Evolutionary conservation across 2,888 invertebrate species (phyloP).

Genomic region (Cyrtodaria siliqua): DNA sequence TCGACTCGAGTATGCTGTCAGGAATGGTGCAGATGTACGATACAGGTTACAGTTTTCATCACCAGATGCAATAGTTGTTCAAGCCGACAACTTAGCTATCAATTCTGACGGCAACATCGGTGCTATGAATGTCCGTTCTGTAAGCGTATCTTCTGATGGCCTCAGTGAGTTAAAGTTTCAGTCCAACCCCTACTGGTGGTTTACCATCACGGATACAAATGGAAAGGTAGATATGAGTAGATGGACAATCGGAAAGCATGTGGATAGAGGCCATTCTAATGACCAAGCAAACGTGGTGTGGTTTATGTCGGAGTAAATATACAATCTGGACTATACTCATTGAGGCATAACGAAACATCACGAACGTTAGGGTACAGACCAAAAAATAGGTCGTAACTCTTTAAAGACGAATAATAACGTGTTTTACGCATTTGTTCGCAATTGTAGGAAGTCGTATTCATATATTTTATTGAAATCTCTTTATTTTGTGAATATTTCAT

Average conservation of each 20-base stretch:
- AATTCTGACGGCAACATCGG: constrained; percentile 6
- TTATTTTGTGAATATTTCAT: too few relatives aligned
- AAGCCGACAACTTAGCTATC: constrained; percentile 21
- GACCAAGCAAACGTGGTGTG: background rate
- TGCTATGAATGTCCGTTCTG: constrained; percentile 29
- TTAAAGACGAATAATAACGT: too few relatives aligned
- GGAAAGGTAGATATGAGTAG: constrained; percentile 23
- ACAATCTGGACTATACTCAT: too few relatives aligned
- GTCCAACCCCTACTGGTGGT: constrained; percentile 28
- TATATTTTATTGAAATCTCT: too few relatives aligned
- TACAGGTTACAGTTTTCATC: background rate
- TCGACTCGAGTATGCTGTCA: constrained; percentile 8
- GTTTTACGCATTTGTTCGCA: too few relatives aligned
- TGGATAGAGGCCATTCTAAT: constrained; percentile 14
- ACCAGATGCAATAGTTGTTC: background rate
- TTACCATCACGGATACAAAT: constrained; percentile 20
- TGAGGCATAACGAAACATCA: too few relatives aligned
- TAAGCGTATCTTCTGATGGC: background rate
- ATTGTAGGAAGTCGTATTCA: too few relatives aligned
- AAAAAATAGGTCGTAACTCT: too few relatives aligned
- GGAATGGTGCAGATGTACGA: constrained; percentile 22
- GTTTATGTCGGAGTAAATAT: background rate
- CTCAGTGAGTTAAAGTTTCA: constrained; percentile 15
- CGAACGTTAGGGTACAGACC: too few relatives aligned
- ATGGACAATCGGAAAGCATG: constrained; percentile 36